Base-by-base conservation (phyloP, 2,113 vertebrate genomes). In the Barbus barbus region DNA sequence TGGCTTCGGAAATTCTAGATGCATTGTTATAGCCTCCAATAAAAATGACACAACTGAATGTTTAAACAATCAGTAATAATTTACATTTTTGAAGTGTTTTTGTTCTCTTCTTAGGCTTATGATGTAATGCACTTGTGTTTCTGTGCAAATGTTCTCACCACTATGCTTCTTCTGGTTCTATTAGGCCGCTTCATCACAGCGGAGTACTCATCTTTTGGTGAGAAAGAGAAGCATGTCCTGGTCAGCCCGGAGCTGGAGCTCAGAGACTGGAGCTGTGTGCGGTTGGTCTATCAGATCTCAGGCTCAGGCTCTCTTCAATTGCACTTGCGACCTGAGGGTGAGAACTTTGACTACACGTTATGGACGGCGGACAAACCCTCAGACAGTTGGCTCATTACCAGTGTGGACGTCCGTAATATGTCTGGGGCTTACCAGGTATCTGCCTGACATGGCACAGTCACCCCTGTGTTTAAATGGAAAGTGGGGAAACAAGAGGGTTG, bases 381-480 rank as follows among this genome's bases (percentile, higher is more conserved):
- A 0, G 97, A 98, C 80, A 97, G 97, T 91, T 98, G 97, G 97
- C 95, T 97, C 76, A 98, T 98, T 85, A 95, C 95, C 36, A 97
- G 96, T 80, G 87, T 98, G 73, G 97, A 98, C 91, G 91, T 98
- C 46, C 88, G 20, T 1, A 97, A 96, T 82, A 93, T 87, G 87
- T 90, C 94, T 14, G 93, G 89, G 73, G 93, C 91, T 60, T 95
- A 95, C 86, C 96, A 96, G 95, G 97, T 97, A 93, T 51, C 11
- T 58, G 24, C 5, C 11, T 36, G n/a, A 69, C 28, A 53, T 24
- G 63, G 78, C 77, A 20, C 20, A 77, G 60, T 26, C 12, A 16
- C 24, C 26, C 14, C 58, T 28, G 24, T 61, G 28, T 28, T 22
- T 24, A 13, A 56, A 46, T 56, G 44, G 4, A 18, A 33, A 77